Base-by-base conservation (phyloP, 2,797 vertebrate genomes). In the Allochrocebus solatus region DNA sequence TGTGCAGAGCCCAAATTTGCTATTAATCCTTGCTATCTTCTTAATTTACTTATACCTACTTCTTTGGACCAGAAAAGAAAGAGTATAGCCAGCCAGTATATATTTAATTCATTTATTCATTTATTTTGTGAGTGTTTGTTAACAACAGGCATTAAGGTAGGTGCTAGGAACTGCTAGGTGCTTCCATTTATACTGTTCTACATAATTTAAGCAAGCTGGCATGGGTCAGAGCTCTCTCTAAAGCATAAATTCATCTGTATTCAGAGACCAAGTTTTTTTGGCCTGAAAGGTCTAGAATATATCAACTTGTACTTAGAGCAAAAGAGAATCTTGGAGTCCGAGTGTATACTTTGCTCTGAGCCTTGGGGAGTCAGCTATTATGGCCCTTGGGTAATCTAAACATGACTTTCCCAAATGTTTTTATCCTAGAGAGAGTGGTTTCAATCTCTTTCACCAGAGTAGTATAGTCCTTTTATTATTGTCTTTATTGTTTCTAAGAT, bases 361-460 rank as follows among this genome's bases (percentile, higher is more conserved):
- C 92, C 82, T 79, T 75, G 75, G 86, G 36, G 92, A 95, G 72
- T 64, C 89, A 46, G 64, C 90, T 85, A 8, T 82, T 83, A 75
- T 53, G 67, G 67, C 81, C 67, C 83, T 21, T 21, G 28, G 61
- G 48, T 97, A 96, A 86, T 67, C 91, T 76, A 96, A 92, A 95
- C 76, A 36, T 82, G 94, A 93, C 91, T 93, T 95, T 95, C 96
- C 95, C 64, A 59, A 88, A 95, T 72, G 89, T 85, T 95, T 95
- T 95, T 79, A 95, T 95, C 93, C 93, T 91, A 28, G 41, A 95
- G 86, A 91, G 94, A 97, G 97, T 94, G 84, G 78, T 83, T 97
- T 96, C 94, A 96, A 86, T 92, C 89, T 96, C 86, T 96, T 97
- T 95, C 93, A 81, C 94, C 81, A 55, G 93, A 96, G 89, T 50